phyloP scores from a whole-genome alignment of 64 coral and sea anemone species.

The Trachythela sp. region DNA sequence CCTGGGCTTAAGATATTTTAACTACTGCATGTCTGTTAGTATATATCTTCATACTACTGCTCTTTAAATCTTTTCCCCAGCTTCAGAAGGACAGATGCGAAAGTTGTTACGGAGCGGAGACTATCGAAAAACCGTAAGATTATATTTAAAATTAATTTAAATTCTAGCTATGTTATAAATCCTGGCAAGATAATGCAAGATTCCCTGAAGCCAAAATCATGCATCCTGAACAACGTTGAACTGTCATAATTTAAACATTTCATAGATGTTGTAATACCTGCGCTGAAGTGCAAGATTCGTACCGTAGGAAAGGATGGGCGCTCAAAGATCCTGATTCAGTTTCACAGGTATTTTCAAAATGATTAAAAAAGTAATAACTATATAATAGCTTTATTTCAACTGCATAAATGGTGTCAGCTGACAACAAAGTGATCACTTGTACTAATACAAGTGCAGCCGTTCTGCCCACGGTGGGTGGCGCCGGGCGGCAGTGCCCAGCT shows the following conservation, averaged over 20 bases:
- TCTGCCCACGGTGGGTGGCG: too few species aligned
- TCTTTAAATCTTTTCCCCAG: constrained; percentile 27
- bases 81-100: constrained; percentile 87
- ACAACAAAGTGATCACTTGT: too few species aligned
- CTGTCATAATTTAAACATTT: not conserved
- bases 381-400: too few species aligned
- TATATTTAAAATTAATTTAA: too few species aligned
- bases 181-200: too few species aligned
- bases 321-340: constrained; percentile 74
- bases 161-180: too few species aligned
- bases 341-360: constrained; percentile 52
- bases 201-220: not conserved
- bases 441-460: too few species aligned
- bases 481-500: too few species aligned
- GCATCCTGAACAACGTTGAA: not conserved
- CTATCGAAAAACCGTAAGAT: constrained; percentile 51
- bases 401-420: too few species aligned
- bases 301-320: constrained; percentile 97
- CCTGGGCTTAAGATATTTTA: too few species aligned
- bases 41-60: not conserved
- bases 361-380: not conserved
- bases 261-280: constrained; percentile 86
- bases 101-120: constrained; percentile 92
- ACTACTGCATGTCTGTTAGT: not conserved
- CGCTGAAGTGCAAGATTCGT: constrained; percentile 84